Evolutionary conservation across 53 echinoderm and acorn worm genomes (phyloP).

Genomic region (Holothuria leucospilota): DNA sequence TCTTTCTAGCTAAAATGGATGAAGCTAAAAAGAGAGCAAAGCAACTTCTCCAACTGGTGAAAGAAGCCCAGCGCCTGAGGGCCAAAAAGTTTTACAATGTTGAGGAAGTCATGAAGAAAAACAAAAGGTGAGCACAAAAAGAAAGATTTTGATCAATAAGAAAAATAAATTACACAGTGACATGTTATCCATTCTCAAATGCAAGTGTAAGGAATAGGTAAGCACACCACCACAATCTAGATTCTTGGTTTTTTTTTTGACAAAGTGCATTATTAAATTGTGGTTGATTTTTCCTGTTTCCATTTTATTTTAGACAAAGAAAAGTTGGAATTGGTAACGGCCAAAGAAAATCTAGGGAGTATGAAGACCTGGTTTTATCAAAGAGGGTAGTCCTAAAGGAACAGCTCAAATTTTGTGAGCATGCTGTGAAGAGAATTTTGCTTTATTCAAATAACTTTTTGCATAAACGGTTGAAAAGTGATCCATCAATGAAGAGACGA

Average conservation of each 20-base stretch:
- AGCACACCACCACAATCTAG: too few species aligned
- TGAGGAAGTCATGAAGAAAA: conserved; percentile 83
- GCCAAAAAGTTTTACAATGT: conserved; percentile 92
- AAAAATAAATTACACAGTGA: too few species aligned
- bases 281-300: neutral
- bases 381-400: conserved; percentile 82
- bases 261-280: too few species aligned
- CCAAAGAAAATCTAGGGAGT: conserved; percentile 93
- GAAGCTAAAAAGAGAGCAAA: conserved; percentile 74
- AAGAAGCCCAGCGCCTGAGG: conserved; percentile 82
- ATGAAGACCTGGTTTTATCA: conserved; percentile 87
- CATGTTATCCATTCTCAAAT: too few species aligned
- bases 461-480: conserved; percentile 94
- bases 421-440: conserved; percentile 87
- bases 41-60: conserved; percentile 78
- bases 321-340: conserved; percentile 98
- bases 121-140: conserved; percentile 72
- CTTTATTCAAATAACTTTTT: conserved; percentile 99
- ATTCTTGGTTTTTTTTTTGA: too few species aligned
- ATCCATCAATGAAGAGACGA: conserved; percentile 73
- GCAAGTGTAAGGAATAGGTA: too few species aligned
- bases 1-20: conserved; percentile 76
- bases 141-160: too few species aligned
- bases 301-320: conserved; percentile 61
- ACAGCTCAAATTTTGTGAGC: conserved; percentile 89